Evolutionary conservation across 2,888 invertebrate genomes (phyloP), one percentile per base, ranked within the genome.

Genomic region (Icerya purchasi): DNA sequence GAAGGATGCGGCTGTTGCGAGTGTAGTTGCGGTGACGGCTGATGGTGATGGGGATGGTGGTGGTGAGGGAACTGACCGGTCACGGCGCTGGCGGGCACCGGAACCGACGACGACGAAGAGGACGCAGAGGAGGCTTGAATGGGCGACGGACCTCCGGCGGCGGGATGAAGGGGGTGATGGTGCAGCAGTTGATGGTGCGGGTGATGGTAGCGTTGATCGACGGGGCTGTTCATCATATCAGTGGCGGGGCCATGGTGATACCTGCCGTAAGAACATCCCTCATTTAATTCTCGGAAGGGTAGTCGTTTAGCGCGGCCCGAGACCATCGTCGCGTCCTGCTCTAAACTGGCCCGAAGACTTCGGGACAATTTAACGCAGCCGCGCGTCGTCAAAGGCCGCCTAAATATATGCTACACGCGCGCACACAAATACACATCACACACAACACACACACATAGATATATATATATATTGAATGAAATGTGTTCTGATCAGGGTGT

Each of bases 181-280:
- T 18, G 8, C 5, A 20, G 54, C 18, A 23, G 54, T 10, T 54
- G 54, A 14, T 23, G 56, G 24, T n/a, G 50, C 14, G 53, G 54
- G 50, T 53, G 51, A 22, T 61, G 53, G 20, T 58, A 52, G 36
- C 53, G 61, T 25, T 54, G 58, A 59, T 61, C 59, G 56, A 61
- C 59, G 62, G 36, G 36, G 36, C 14, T 36, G 36, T 36, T 36
- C 36, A 36, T 36, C 36, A 36, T 36, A 36, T 36, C 36, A 14
- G 36, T 5, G 36, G 14, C 36, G 14, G 5, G 36, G 36, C 14
- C 8, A 36, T 36, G 14, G n/a, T n/a, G n/a, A n/a, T n/a, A n/a
- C n/a, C 36, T 53, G 56, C 59, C 59, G 55, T 58, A 52, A 61
- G 57, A 57, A 57, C 58, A 55, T 55, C 57, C 61, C 61, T 58